Evolutionary conservation across 2,797 vertebrate genomes (phyloP).

Genomic region (Ptychobarbus kaznakovi): DNA sequence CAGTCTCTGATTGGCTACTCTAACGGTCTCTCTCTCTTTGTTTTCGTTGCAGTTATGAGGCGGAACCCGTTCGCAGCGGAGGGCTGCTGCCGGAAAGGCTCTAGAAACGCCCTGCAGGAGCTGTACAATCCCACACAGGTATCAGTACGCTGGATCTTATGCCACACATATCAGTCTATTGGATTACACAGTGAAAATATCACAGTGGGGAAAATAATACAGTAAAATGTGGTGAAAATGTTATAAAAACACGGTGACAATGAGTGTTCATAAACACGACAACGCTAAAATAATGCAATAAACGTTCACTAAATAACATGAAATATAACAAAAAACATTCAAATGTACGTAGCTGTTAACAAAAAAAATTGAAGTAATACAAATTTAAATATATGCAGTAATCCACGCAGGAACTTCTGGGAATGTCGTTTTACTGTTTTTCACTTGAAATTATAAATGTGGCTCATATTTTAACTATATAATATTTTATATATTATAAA

Average conservation of each 20-base stretch:
- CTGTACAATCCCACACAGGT: conserved; percentile 96
- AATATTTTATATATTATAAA: neutral
- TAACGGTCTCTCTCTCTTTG: conserved; percentile 43
- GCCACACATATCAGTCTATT: neutral
- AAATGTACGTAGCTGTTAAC: neutral
- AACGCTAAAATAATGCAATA: neutral
- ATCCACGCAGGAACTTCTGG: neutral
- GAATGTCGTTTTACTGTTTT: neutral
- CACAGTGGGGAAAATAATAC: neutral
- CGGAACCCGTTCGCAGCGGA: conserved; percentile 91
- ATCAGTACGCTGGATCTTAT: conserved; percentile 43
- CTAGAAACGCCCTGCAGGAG: conserved; percentile 92
- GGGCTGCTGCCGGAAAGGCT: conserved; percentile 93
- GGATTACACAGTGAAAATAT: neutral
- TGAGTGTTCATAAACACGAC: neutral
- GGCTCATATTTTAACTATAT: conserved; percentile 5
- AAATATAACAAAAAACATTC: neutral
- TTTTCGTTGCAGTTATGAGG: conserved; percentile 86
- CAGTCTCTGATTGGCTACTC: conserved; percentile 20
- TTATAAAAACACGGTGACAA: neutral
- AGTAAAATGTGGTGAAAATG: neutral
- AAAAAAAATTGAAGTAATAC: neutral
- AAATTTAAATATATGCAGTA: neutral
- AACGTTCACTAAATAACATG: neutral
- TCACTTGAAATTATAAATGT: neutral